Base-by-base conservation (phyloP, 2,888 invertebrate genomes). In the Nymphalis c-album region DNA sequence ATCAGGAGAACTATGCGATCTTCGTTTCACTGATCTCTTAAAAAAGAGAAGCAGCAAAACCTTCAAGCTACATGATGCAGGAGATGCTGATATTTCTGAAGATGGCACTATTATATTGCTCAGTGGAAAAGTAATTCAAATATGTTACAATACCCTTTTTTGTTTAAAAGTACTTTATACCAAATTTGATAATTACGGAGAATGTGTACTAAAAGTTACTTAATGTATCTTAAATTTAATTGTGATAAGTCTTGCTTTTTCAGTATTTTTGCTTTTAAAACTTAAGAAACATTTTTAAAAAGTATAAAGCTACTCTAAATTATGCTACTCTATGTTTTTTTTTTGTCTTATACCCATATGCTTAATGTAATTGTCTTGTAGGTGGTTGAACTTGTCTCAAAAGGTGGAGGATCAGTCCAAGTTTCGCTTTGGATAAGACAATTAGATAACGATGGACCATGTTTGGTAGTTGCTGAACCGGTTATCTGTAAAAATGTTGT, bases 371-470 rank as follows among this genome's bases (percentile, higher is more conserved):
- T 40, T 40, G 31, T 64, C 6, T 81, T 82, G 8, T 75, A 93
- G 86, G 91, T 95, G 75, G 94, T 95, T 60, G 95, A 95, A 83
- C 90, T 95, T 64, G 78, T 93, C 48, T 90, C 93, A 31, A 94
- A 94, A 73, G 90, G 90, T 69, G 93, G 94, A 1, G 82, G 86
- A 2, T 85, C 92, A 1, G 87, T 95, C 4, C 94, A 95, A 71
- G 94, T 95, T 0, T 95, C 95, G 0, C 82, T 95, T 20, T 95
- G 95, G 95, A 93, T 95, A 63, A 82, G 93, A 35, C 94, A 94
- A 74, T 80, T 94, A 70, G 94, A 94, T 74, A 88, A 81, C 63
- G 93, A 93, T 67, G 91, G 93, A 0, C 93, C 95, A 0, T 95
- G 95, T 76, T 86, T 95, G 66, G 94, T 95, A 8, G 92, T 92